Percentiles rank a stretch among this genome's conserved stretches.
Evolutionary conservation across 2,888 invertebrate species (phyloP).

Genomic region (Maniola hyperantus): DNA sequence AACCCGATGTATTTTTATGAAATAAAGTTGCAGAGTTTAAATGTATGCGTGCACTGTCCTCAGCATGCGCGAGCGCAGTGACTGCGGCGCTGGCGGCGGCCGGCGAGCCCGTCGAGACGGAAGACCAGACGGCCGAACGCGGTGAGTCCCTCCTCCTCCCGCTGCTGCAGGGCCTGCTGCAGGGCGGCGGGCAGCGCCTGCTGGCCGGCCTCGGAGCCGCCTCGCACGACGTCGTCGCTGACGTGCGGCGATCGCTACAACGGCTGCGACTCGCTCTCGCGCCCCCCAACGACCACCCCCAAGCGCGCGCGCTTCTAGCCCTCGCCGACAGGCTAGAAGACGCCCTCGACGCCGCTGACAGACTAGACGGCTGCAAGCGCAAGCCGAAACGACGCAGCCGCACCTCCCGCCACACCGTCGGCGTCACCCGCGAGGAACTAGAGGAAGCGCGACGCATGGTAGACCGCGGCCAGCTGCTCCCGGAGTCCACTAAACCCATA

Average conservation of each 20-base stretch:
- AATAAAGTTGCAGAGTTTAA: neutral
- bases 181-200: slow-evolving; percentile 72
- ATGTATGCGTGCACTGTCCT: slow-evolving; percentile 21
- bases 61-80: slow-evolving; percentile 76
- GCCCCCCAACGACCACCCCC: slow-evolving; percentile 74
- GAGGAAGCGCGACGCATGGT: slow-evolving; percentile 90
- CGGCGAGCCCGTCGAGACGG: slow-evolving; percentile 55
- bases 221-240: slow-evolving; percentile 86
- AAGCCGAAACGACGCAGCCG: slow-evolving; percentile 83
- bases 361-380: slow-evolving; percentile 67
- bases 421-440: slow-evolving; percentile 91
- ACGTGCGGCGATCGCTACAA: slow-evolving; percentile 89
- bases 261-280: slow-evolving; percentile 89
- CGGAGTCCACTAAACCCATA: slow-evolving; percentile 51
- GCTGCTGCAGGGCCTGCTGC: slow-evolving; percentile 86
- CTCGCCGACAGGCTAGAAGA: slow-evolving; percentile 88
- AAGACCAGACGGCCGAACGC: slow-evolving; percentile 65
- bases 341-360: slow-evolving; percentile 71
- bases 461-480: slow-evolving; percentile 72
- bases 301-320: slow-evolving; percentile 84
- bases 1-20: neutral
- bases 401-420: slow-evolving; percentile 90
- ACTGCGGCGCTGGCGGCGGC: slow-evolving; percentile 72
- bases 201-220: slow-evolving; percentile 72
- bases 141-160: slow-evolving; percentile 90